Evolutionary conservation across 2,888 invertebrate species (phyloP), one percentile per base, ranked within the genome.

Genomic region (Lacanobia wlatinum): DNA sequence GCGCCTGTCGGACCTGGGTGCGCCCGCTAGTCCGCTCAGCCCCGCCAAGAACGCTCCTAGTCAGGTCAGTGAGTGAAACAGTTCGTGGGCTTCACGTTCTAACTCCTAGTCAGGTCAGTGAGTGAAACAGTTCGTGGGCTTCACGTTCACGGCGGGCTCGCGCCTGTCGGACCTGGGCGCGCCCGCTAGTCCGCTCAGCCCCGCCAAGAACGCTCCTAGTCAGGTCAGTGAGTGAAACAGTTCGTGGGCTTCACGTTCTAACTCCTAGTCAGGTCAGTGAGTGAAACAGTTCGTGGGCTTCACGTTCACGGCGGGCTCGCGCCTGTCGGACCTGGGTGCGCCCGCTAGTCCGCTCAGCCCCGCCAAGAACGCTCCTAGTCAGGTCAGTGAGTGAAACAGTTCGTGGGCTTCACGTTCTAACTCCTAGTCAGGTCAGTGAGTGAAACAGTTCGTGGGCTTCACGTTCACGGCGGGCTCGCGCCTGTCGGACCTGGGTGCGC

Each of bases 71-170:
- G 10, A 43, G 12, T 43, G 10, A 12, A 43, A 10, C 99, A 99
- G 1, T 99, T 99, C 95, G 97, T 99, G 80, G 99, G 99, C 59
- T 99, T 99, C 96, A 99, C 99, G 48, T 99, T 99, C 94, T n/a
- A n/a, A n/a, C 93, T 7, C 90, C 91, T 21, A 90, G 88, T 61
- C 92, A 93, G 90, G 92, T 50, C 16, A 16, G 16, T 43, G 12
- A 12, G 10, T 43, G 12, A 10, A 12, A 12, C 12, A 43, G 12
- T 99, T 99, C 95, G 98, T 99, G 80, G 99, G 99, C 60, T 99
- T 99, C 96, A 99, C 99, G 48, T 99, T 99, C 94, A 99, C 99
- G 0, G 98, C 98, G 90, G 98, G 98, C 92, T 98, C 98, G 3
- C 80, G 94, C 0, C 89, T 96, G 14, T 94, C 93, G 0, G 96